These are phyloP conservation scores for Alosa sapidissima DNA, from an alignment of 2,797 vertebrate genomes.

Conservation along the genomic window DNA sequence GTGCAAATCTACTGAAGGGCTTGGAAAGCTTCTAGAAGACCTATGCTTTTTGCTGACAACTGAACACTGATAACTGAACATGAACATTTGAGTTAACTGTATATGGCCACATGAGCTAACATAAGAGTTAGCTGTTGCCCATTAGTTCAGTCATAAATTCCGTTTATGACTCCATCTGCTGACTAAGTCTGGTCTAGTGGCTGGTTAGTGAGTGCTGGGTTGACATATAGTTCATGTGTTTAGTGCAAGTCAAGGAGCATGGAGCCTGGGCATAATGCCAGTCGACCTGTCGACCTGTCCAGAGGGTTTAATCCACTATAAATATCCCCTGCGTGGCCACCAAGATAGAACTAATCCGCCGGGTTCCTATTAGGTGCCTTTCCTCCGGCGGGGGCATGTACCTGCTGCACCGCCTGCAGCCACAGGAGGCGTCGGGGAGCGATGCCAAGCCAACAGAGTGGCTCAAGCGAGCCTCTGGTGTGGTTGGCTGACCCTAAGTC, in stretches of 20 bases:
- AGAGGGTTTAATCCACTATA: constrained; percentile 8
- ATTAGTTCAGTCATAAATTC: background rate
- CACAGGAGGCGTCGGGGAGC: background rate
- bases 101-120: background rate
- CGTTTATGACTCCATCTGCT: too few relatives aligned
- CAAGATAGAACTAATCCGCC: constrained; percentile 8
- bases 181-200: background rate
- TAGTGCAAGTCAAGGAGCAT: background rate
- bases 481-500: background rate
- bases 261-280: background rate
- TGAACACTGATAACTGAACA: too few relatives aligned
- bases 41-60: too few relatives aligned
- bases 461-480: background rate
- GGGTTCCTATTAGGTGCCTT: background rate
- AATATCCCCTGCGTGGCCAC: background rate
- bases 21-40: too few relatives aligned
- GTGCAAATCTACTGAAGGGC: too few relatives aligned
- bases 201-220: background rate
- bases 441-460: background rate
- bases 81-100: too few relatives aligned
- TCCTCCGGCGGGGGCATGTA: background rate
- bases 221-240: background rate
- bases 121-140: background rate
- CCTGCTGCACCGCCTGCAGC: background rate
- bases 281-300: background rate